Conservation (phyloP, 2,888 invertebrate species). For the Oligia strigilis region DNA sequence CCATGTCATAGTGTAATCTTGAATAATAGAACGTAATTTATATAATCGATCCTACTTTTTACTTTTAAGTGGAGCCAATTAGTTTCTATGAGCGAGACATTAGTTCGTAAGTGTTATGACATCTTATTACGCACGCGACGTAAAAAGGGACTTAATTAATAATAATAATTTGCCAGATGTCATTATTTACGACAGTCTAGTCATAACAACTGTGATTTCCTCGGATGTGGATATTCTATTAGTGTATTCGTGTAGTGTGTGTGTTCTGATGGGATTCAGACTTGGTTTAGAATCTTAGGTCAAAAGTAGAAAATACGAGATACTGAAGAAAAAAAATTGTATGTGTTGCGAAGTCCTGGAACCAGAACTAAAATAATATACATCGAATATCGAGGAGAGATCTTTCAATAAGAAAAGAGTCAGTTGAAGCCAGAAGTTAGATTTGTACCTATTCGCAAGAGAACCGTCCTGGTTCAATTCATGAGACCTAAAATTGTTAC, state of each 20-base stretch:
- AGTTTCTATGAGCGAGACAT: conserved; percentile 4
- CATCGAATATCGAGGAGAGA: neutral
- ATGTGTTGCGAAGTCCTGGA: too few species aligned
- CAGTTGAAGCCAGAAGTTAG: neutral
- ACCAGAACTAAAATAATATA: neutral
- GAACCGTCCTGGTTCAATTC: neutral
- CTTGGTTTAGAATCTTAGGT: neutral
- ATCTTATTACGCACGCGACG: neutral
- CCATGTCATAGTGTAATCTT: conserved; percentile 24
- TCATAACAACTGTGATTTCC: neutral
- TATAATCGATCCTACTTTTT: conserved; percentile 41
- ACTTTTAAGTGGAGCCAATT: conserved; percentile 36
- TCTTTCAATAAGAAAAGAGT: neutral
- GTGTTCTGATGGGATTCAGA: too few species aligned
- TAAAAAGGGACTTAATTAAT: too few species aligned
- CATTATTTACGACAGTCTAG: neutral
- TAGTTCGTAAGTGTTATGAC: conserved; percentile 12
- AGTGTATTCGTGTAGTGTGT: too few species aligned
- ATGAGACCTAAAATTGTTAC: neutral
- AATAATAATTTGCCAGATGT: neutral
- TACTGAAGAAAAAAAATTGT: too few species aligned
- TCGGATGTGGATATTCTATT: neutral
- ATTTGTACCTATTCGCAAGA: neutral
- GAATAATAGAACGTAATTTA: conserved; percentile 39
- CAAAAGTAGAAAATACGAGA: neutral